phyloP scores from a whole-genome alignment of 2,113 vertebrate genomes.

The Circaetus gallicus region DNA sequence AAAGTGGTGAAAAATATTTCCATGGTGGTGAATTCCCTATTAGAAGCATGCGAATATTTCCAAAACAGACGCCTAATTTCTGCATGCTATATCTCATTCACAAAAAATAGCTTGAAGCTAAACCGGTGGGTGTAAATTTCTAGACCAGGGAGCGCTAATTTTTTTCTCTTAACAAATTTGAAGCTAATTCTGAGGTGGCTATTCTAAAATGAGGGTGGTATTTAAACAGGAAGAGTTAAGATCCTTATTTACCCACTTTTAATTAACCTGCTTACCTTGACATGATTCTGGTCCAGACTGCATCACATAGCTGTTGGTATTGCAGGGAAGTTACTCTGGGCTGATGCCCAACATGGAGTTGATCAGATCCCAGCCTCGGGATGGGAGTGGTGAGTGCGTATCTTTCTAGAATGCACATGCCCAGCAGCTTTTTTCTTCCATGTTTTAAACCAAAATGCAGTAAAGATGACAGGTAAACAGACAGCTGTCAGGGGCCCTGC shows the following conservation, averaged over 20 bases:
- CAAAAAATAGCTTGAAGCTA: background rate
- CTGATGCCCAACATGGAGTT: background rate
- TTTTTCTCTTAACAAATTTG: background rate
- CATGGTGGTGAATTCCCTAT: background rate
- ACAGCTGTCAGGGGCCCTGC: background rate
- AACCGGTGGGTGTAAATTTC: background rate
- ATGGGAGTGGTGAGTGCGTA: background rate
- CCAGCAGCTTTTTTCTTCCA: background rate
- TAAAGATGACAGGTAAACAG: background rate
- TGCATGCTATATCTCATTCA: background rate
- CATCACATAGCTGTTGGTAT: background rate
- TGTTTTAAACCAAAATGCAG: background rate
- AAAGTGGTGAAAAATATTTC: background rate
- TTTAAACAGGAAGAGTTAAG: background rate
- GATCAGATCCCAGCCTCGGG: rapidly evolving
- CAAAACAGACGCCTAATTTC: background rate
- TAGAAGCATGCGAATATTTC: background rate
- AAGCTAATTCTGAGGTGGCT: background rate
- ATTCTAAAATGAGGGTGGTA: background rate
- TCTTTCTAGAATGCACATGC: background rate
- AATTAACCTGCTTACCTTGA: background rate
- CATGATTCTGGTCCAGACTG: background rate
- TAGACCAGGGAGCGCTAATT: background rate
- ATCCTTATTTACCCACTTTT: background rate
- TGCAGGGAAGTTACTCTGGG: background rate